Percentiles rank a stretch among this genome's conserved stretches.
Evolutionary conservation across 2,888 invertebrate species (phyloP).

Genomic region (Diloba caeruleocephala): DNA sequence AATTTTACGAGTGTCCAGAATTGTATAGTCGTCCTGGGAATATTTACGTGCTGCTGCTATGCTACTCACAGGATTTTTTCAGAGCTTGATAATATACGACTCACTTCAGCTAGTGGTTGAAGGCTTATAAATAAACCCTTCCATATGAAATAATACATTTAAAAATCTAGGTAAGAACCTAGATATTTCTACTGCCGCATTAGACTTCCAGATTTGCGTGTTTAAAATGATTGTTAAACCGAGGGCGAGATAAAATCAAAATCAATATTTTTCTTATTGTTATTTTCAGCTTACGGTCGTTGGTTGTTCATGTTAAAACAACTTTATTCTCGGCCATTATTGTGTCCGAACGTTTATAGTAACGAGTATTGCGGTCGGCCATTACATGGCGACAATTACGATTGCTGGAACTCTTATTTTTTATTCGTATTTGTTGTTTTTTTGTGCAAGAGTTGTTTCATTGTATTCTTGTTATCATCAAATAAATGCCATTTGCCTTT

Average conservation of each 20-base stretch:
- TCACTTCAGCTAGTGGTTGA: slow-evolving; percentile 15
- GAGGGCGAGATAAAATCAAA: slow-evolving; percentile 30
- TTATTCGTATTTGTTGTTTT: slow-evolving; percentile 19
- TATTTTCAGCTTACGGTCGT: slow-evolving; percentile 3
- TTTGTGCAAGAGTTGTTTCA: slow-evolving; percentile 1
- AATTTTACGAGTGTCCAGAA: slow-evolving; percentile 74
- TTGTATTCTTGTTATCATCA: background rate
- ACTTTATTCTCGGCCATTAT: slow-evolving; percentile 30
- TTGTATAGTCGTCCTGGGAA: slow-evolving; percentile 57
- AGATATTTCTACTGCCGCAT: slow-evolving; percentile 12
- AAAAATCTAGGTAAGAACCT: slow-evolving; percentile 16
- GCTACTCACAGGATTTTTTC: slow-evolving; percentile 58
- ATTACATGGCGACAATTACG: slow-evolving; percentile 42
- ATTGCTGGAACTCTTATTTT: slow-evolving; percentile 38
- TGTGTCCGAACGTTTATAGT: slow-evolving; percentile 38
- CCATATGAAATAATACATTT: slow-evolving; percentile 13
- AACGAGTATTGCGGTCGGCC: slow-evolving; percentile 33
- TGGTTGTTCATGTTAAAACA: slow-evolving; percentile 20
- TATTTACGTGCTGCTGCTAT: slow-evolving; percentile 53
- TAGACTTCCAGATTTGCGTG: slow-evolving; percentile 24
- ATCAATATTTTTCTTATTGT: slow-evolving; percentile 7
- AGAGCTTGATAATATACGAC: slow-evolving; percentile 51
- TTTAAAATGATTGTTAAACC: slow-evolving; percentile 23
- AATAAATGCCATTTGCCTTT: background rate
- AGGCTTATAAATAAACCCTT: slow-evolving; percentile 11